Conservation (phyloP, 2,888 invertebrate species). For the Rhamnusium bicolor region DNA sequence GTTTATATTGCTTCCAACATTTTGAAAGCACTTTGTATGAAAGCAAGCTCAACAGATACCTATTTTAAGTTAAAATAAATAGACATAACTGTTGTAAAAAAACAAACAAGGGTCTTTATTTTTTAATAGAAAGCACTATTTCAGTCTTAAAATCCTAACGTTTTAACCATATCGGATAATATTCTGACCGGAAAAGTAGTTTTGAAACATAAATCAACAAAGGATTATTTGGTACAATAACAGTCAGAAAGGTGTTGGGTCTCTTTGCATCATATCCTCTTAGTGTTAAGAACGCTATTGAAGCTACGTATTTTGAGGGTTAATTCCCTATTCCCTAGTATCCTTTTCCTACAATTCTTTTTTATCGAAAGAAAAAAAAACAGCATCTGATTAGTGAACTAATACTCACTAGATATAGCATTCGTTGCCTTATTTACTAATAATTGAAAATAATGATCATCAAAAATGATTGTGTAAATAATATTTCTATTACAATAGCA, state of each 20-base stretch:
- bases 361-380: slow-evolving; percentile 6
- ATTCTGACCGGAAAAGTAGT: not conserved
- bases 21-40: too few species aligned
- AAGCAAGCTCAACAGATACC: too few species aligned
- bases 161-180: not conserved
- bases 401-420: too few species aligned
- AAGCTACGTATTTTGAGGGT: not conserved
- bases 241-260: slow-evolving; percentile 11
- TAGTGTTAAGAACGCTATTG: slow-evolving; percentile 1
- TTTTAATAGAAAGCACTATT: slow-evolving; percentile 4
- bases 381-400: not conserved
- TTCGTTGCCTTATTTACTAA: too few species aligned
- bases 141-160: not conserved
- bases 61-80: too few species aligned
- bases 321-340: not conserved
- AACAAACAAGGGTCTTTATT: too few species aligned
- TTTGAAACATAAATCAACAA: slow-evolving; percentile 22
- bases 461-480: too few species aligned
- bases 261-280: slow-evolving; percentile 5
- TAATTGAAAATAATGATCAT: too few species aligned
- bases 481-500: too few species aligned
- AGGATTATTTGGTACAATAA: slow-evolving; percentile 24
- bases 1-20: too few species aligned
- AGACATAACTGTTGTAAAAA: too few species aligned
- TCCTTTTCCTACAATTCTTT: not conserved